Conservation (phyloP, 2,113 vertebrate species). For the Motacilla tschutschensis region DNA sequence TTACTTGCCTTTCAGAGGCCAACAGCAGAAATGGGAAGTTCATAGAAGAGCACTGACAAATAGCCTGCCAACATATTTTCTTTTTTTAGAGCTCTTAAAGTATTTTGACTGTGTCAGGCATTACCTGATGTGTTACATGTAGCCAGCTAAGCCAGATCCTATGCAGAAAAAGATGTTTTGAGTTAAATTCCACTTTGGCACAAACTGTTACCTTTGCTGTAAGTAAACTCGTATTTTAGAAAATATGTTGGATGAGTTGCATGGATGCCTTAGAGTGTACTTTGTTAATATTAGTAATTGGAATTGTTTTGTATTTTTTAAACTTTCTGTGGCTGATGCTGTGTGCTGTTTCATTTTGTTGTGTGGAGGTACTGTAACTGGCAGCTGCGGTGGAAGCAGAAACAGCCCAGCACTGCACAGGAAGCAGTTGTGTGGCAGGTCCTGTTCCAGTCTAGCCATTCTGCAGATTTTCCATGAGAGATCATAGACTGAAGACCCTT, state of each 20-base stretch:
- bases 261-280: background rate
- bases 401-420: background rate
- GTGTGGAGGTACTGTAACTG: accelerated
- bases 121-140: background rate
- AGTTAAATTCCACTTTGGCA: background rate
- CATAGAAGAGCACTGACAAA: background rate
- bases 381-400: background rate
- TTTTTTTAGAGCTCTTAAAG: background rate
- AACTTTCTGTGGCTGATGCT: background rate
- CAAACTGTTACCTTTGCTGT: background rate
- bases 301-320: background rate
- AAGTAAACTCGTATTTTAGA: background rate
- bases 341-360: background rate
- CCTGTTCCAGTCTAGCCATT: background rate
- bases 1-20: background rate
- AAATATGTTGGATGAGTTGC: background rate
- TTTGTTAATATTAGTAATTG: background rate
- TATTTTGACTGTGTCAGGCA: background rate
- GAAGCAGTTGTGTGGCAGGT: background rate
- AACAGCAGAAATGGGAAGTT: background rate
- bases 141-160: background rate
- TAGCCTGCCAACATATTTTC: background rate
- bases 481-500: background rate
- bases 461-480: background rate
- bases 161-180: background rate